These are phyloP conservation scores for Psittacula echo DNA, from an alignment of 2,797 vertebrate genomes.

Conservation along the genomic window DNA sequence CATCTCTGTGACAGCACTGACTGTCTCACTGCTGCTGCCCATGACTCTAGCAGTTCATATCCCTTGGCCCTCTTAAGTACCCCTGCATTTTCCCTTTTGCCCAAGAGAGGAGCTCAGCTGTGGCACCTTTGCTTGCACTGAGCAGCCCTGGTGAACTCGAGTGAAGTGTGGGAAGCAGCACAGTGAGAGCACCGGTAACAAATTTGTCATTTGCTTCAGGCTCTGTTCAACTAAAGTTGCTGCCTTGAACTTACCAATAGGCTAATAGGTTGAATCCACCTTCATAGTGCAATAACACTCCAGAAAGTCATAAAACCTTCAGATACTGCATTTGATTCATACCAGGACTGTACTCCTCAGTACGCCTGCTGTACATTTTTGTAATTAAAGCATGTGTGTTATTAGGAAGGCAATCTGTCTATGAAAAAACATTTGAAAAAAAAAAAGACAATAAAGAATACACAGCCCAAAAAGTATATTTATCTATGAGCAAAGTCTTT, in stretches of 20 bases:
- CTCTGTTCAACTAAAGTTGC: not conserved
- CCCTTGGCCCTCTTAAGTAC: not conserved
- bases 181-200: not conserved
- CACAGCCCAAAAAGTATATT: not conserved
- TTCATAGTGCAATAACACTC: not conserved
- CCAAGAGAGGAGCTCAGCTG: not conserved
- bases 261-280: not conserved
- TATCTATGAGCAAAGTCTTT: not conserved
- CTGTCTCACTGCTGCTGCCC: not conserved
- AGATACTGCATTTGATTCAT: not conserved
- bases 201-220: not conserved
- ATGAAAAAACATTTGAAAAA: not conserved
- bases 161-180: rapidly evolving
- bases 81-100: not conserved
- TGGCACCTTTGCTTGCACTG: not conserved
- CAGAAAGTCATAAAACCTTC: not conserved
- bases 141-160: not conserved
- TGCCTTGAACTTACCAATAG: not conserved
- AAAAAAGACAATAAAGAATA: not conserved
- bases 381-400: not conserved
- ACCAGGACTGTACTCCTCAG: not conserved
- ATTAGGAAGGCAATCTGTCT: not conserved
- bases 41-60: rapidly evolving
- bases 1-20: not conserved
- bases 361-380: not conserved